Evolutionary conservation across 2,888 invertebrate species (phyloP).

Genomic region (Hydraecia micacea): DNA sequence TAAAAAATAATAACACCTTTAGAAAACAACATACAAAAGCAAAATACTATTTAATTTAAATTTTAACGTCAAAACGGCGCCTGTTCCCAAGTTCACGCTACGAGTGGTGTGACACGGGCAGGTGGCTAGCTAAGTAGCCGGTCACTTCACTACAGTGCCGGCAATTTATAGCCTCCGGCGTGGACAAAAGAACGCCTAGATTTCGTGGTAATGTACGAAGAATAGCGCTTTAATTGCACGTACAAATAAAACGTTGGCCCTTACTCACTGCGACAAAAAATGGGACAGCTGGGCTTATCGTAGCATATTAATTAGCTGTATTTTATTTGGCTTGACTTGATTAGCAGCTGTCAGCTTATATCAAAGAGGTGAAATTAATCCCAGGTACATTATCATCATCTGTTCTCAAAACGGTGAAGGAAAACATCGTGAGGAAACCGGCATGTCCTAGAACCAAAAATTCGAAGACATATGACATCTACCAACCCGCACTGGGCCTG

Average conservation of each 20-base stretch:
- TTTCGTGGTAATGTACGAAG: conserved; percentile 38
- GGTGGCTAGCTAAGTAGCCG: conserved; percentile 59
- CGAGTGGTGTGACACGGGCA: conserved; percentile 52
- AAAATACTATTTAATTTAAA: conserved; percentile 33
- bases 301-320: background rate
- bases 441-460: too few relatives aligned
- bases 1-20: background rate
- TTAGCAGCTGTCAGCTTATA: background rate
- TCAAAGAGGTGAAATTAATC: background rate
- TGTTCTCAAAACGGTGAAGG: too few relatives aligned
- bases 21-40: background rate
- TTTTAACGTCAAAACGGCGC: conserved; percentile 30
- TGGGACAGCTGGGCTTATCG: background rate
- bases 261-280: conserved; percentile 6
- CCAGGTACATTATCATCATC: background rate
- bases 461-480: too few relatives aligned
- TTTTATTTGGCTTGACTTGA: background rate
- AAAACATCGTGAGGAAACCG: too few relatives aligned
- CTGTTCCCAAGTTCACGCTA: conserved; percentile 41
- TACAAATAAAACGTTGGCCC: conserved; percentile 3
- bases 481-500: too few relatives aligned
- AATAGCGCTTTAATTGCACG: conserved; percentile 44
- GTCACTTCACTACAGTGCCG: conserved; percentile 60
- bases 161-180: conserved; percentile 62
- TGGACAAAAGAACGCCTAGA: conserved; percentile 45